Base-by-base conservation (phyloP, 2,888 invertebrate species). In the Miltochrista miniata region DNA sequence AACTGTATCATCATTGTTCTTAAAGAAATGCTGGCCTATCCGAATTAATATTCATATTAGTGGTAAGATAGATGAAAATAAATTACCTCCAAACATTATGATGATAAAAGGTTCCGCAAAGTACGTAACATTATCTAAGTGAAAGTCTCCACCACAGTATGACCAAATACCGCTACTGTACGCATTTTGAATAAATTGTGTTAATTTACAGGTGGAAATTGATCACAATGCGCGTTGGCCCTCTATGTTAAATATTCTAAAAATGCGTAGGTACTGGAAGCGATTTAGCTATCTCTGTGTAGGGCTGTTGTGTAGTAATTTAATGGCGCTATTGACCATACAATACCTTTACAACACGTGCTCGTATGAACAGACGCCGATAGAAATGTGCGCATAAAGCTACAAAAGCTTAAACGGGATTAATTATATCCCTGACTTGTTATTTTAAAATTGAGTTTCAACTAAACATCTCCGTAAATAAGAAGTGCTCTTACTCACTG, bases 71-170 rank as follows among this genome's bases (percentile, higher is more conserved):
- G 15, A 33, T 48, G 18, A 24, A 24, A 24, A 24, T 24, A 24
- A 43, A 48, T 42, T 18, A 38, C 31, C 10, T n/a, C 13, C 18
- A 24, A 24, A 24, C 18, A 9, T 18, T 48, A 18, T 38, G 24
- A 34, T 35, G 35, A 12, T 35, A 35, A 24, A 24, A 49, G 44
- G 61, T 51, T 50, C 51, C 48, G 50, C 57, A 54, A 49, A 51
- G 54, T 56, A 55, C 54, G 73, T 72, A 70, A 50, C 49, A 24
- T 24, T 24, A 24, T 24, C 18, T 71, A 53, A 73, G 78, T 72
- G 79, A 80, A 79, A 80, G 79, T 56, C 42, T 45, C 46, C 49
- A 53, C 54, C 39, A 68, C 68, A 59, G 70, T 76, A 75, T 79
- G 73, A 73, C 73, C 70, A 72, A 80, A 80, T 71, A 61, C 72